Conservation (phyloP, 2,113 vertebrate species). For the Chloropsis hardwickii region DNA sequence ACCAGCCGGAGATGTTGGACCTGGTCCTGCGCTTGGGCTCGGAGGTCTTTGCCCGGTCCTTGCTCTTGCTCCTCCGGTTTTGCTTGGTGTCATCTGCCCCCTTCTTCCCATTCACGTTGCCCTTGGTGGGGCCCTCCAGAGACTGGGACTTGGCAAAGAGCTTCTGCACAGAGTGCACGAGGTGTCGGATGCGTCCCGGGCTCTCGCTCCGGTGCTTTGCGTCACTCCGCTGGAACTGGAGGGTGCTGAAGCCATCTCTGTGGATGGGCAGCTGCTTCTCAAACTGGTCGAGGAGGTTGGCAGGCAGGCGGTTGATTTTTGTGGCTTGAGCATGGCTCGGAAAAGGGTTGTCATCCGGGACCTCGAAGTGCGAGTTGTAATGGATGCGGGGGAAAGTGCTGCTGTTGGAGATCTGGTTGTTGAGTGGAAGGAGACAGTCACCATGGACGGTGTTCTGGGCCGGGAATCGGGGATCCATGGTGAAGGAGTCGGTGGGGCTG, state of each 20-base stretch:
- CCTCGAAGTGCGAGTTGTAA: slow-evolving; percentile 95
- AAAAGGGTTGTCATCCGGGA: slow-evolving; percentile 89
- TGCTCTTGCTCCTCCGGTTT: slow-evolving; percentile 91
- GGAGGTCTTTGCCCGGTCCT: slow-evolving; percentile 89
- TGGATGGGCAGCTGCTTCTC: slow-evolving; percentile 93
- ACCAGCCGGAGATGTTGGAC: slow-evolving; percentile 97
- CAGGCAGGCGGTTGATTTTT: slow-evolving; percentile 87
- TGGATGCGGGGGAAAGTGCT: slow-evolving; percentile 97
- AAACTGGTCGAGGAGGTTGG: slow-evolving; percentile 94
- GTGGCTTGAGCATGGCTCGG: slow-evolving; percentile 85
- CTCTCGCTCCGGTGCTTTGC: slow-evolving; percentile 93
- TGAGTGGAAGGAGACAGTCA: slow-evolving; percentile 90
- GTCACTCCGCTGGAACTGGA: slow-evolving; percentile 90
- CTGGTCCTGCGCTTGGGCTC: slow-evolving; percentile 90
- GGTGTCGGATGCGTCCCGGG: slow-evolving; percentile 93
- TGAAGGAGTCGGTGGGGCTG: slow-evolving; percentile 89
- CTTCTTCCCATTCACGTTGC: slow-evolving; percentile 86
- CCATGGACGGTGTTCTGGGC: slow-evolving; percentile 78
- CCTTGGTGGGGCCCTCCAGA: slow-evolving; percentile 85
- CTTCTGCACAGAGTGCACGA: slow-evolving; percentile 95
- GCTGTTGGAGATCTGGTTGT: slow-evolving; percentile 94
- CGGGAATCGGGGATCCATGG: slow-evolving; percentile 83
- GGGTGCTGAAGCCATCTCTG: slow-evolving; percentile 93
- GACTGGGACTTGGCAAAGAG: slow-evolving; percentile 91
- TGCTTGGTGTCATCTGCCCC: slow-evolving; percentile 84